phyloP scores from a whole-genome alignment of 2,888 invertebrate species.

The Elmis aenea region DNA sequence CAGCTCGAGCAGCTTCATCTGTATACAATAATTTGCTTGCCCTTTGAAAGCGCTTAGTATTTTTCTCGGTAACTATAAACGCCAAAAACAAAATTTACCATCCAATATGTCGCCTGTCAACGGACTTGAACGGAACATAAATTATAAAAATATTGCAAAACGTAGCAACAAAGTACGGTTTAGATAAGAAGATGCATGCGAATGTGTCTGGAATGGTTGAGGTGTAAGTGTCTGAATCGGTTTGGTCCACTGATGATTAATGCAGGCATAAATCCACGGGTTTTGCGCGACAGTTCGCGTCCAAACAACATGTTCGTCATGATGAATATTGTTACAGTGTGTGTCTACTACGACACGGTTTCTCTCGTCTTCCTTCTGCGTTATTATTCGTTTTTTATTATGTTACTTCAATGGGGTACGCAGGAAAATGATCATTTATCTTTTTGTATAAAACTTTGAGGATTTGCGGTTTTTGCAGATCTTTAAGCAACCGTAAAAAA shows the following conservation, averaged over 20 bases:
- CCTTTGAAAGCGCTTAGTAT: too few relatives aligned
- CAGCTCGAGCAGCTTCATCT: too few relatives aligned
- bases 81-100: conserved; percentile 10
- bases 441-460: too few relatives aligned
- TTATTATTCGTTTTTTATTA: conserved; percentile 16
- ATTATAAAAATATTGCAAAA: conserved; percentile 12
- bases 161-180: conserved; percentile 12
- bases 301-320: conserved; percentile 19
- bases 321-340: conserved; percentile 16
- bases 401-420: too few relatives aligned
- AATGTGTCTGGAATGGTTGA: conserved; percentile 4
- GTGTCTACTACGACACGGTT: conserved; percentile 17
- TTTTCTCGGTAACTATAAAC: too few relatives aligned
- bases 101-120: conserved; percentile 9
- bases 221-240: conserved; percentile 8
- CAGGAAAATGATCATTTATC: too few relatives aligned
- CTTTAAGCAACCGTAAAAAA: too few relatives aligned
- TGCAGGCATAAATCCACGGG: conserved; percentile 19
- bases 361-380: conserved; percentile 13
- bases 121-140: conserved; percentile 12
- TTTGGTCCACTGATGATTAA: conserved; percentile 17
- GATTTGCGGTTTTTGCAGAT: too few relatives aligned
- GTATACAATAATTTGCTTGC: too few relatives aligned
- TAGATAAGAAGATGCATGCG: conserved; percentile 12
- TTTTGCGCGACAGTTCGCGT: conserved; percentile 15